Base-by-base conservation (phyloP, 2,797 vertebrate species). In the Sarcoramphus papa region DNA sequence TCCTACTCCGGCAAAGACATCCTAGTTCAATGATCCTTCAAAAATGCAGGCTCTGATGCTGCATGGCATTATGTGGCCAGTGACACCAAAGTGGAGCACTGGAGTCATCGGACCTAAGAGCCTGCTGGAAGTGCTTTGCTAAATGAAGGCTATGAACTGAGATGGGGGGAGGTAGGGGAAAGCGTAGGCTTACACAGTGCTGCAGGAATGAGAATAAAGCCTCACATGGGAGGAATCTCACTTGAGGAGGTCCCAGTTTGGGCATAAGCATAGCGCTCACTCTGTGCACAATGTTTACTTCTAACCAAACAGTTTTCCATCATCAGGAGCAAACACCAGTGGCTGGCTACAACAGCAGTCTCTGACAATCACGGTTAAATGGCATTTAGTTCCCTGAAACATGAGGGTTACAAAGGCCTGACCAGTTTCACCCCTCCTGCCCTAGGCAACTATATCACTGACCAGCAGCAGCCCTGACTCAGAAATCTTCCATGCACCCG, bases 341-440 rank as follows among this genome's bases (percentile, higher is more conserved):
- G 0, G 21, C 31, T 31, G 35, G 41, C 50, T 25, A 30, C 30
- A 63, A 25, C 33, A 40, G 31, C 43, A 73, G 31, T 7, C 63
- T 12, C 12, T 53, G 30, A n/a, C n/a, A 53, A 16, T 10, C 40
- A 14, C 1, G 5, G 53, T 9, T 10, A 74, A 45, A 19, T 14
- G 30, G 24, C 45, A 40, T 2, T 12, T 1, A 3, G 33, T 2
- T 23, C 60, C 64, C 70, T 53, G 33, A 10, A 62, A 41, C 2
- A 0, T 0, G 14, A 33, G 48, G 8, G 13, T 27, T 35, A 22
- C 24, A 30, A 33, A 54, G 67, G 33, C n/a, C 24, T n/a, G 53
- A 33, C 10, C 22, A 15, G 35, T 35, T 47, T n/a, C 35, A n/a
- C 45, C 16, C 27, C 53, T 45, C 19, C 53, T 40, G 37, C 45